Evolutionary conservation across 1,140 invertebrate species (phyloP), one percentile per base, ranked within the genome.

Genomic region (Papilio xuthus): DNA sequence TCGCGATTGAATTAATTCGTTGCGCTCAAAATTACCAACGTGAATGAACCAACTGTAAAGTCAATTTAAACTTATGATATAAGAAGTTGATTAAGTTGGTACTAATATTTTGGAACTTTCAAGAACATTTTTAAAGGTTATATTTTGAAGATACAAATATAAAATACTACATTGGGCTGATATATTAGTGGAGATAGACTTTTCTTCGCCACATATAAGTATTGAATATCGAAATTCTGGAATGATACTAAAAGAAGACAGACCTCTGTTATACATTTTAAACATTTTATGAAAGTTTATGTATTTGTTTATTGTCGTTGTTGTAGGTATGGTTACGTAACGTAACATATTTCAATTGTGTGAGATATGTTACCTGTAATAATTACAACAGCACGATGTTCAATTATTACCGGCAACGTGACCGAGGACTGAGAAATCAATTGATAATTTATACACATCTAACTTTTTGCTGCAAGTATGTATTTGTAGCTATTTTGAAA

Each of bases 361-460:
- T 60, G 20, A 8, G 20, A 10, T 12, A 67, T 67, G 60, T 67
- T 15, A 67, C 23, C 20, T 60, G 56, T 15, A 60, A 26, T 63
- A 26, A 15, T 32, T 6, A 7, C 56, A 26, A 13, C 60, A 13
- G 26, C 60, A 67, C 60, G 60, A 67, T 18, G 0, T 28, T 15
- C 60, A 67, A 67, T 67, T 28, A 67, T 28, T 28, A 67, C 15
- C 26, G 60, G 23, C 60, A 67, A 67, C 60, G 60, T 67, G 60
- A 67, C 60, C 7, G n/a, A 4, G 13, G 60, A 32, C 3, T 28
- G 60, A 28, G 60, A 67, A 67, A 67, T 13, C 26, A 13, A 67
- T 67, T 28, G 26, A 26, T 67, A 32, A 67, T 28, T 67, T 32
- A 67, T 67, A 60, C 23, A 28, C 13, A 32, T 67, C 12, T 28